phyloP scores from a whole-genome alignment of 2,888 invertebrate genomes.

The Rhamnusium bicolor region DNA sequence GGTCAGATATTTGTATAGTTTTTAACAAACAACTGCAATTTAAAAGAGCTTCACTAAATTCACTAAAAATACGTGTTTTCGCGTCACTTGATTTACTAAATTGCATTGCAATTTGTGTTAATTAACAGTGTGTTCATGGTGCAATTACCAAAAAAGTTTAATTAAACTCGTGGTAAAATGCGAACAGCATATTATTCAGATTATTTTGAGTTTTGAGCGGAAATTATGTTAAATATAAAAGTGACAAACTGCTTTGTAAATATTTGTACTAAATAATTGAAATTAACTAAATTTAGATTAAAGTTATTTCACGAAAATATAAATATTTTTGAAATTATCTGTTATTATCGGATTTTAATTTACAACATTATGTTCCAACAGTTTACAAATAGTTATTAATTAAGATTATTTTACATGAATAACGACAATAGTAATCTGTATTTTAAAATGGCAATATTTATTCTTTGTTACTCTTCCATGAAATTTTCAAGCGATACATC shows the following conservation, averaged over 20 bases:
- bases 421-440: no score
- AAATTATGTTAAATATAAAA: background rate
- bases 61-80: slow-evolving; percentile 26
- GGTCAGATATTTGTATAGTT: background rate
- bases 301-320: no score
- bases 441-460: no score
- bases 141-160: slow-evolving; percentile 24
- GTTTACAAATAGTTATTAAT: no score
- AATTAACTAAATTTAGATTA: no score
- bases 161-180: slow-evolving; percentile 22
- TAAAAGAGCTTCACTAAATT: background rate
- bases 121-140: slow-evolving; percentile 19
- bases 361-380: no score
- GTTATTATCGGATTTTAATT: no score
- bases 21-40: slow-evolving; percentile 11
- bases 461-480: no score
- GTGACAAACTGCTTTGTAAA: background rate
- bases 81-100: slow-evolving; percentile 31
- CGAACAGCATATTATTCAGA: slow-evolving; percentile 1
- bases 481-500: no score
- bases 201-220: slow-evolving; percentile 18
- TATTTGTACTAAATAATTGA: background rate
- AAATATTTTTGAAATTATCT: no score
- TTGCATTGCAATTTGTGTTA: slow-evolving; percentile 23
- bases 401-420: no score